A percentile compares a stretch with the other conserved stretches of the same genome.
Evolutionary conservation across 2,888 invertebrate species (phyloP).

Genomic region (Aphrophora alni): DNA sequence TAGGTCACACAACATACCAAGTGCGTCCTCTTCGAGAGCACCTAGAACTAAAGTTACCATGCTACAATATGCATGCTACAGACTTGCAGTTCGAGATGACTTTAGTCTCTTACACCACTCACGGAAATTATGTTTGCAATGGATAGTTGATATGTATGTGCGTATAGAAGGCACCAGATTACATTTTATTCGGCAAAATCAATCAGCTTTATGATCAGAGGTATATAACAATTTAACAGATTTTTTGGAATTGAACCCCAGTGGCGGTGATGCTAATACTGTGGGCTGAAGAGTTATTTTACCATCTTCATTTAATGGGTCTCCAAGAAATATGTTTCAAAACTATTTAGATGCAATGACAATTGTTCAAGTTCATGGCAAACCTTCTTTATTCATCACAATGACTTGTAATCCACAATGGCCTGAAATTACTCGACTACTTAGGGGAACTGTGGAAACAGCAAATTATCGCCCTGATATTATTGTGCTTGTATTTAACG

Average conservation of each 20-base stretch:
- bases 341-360: conserved; percentile 20
- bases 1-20: not conserved
- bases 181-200: conserved; percentile 9
- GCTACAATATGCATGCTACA: conserved; percentile 7
- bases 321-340: conserved; percentile 12
- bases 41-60: not conserved
- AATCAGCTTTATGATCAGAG: not conserved
- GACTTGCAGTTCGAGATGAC: conserved; percentile 7
- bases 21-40: conserved; percentile 6
- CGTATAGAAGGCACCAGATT: conserved; percentile 10
- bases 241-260: not conserved
- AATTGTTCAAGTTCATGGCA: conserved; percentile 18
- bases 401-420: conserved; percentile 26
- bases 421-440: not conserved
- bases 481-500: conserved; percentile 10
- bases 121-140: not conserved
- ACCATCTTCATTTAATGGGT: not conserved
- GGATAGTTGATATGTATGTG: conserved; percentile 11
- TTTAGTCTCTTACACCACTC: no score
- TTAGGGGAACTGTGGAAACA: not conserved
- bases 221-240: not conserved
- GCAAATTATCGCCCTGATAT: conserved; percentile 9
- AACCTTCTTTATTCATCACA: conserved; percentile 16
- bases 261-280: no score
- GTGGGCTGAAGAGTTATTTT: not conserved